phyloP scores from a whole-genome alignment of 2,888 invertebrate species.

The Archaeoteleia sp. region DNA sequence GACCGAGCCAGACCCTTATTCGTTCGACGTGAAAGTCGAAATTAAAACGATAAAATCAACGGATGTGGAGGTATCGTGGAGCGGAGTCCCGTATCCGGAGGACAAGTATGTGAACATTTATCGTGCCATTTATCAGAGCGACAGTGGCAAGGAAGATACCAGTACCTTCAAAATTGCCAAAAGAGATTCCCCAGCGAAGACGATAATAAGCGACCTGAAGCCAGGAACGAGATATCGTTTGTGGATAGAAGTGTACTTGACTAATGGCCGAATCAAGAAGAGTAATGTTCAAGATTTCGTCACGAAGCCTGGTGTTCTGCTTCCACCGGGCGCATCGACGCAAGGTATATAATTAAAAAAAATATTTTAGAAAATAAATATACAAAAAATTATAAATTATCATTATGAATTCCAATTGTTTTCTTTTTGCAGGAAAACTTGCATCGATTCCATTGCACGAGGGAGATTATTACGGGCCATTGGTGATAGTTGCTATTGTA shows the following conservation, averaged over 20 bases:
- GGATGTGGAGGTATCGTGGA: constrained; percentile 87
- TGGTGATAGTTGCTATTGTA: constrained; percentile 91
- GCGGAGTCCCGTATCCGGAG: constrained; percentile 90
- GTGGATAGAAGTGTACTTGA: constrained; percentile 92
- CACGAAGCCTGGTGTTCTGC: constrained; percentile 83
- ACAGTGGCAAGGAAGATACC: constrained; percentile 83
- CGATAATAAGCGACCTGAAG: constrained; percentile 81
- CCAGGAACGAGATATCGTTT: constrained; percentile 89
- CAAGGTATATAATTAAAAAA: no score
- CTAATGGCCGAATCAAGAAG: constrained; percentile 92
- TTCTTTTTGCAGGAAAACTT: constrained; percentile 76
- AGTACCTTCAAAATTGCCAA: constrained; percentile 86
- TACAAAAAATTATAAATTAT: constrained; percentile 1
- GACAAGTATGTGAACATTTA: constrained; percentile 94
- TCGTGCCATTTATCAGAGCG: constrained; percentile 88
- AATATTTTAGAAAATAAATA: constrained; percentile 15
- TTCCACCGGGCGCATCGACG: constrained; percentile 45
- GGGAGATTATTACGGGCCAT: constrained; percentile 90
- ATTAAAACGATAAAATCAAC: constrained; percentile 85
- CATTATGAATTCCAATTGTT: no score
- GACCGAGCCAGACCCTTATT: constrained; percentile 82
- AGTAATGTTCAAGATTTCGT: constrained; percentile 92
- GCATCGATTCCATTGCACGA: constrained; percentile 77
- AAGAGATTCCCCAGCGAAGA: constrained; percentile 81
- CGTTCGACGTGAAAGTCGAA: constrained; percentile 87